Evolutionary conservation across 1,140 invertebrate species (phyloP), one percentile per base, ranked within the genome.

Genomic region (Drosophila navojoa): DNA sequence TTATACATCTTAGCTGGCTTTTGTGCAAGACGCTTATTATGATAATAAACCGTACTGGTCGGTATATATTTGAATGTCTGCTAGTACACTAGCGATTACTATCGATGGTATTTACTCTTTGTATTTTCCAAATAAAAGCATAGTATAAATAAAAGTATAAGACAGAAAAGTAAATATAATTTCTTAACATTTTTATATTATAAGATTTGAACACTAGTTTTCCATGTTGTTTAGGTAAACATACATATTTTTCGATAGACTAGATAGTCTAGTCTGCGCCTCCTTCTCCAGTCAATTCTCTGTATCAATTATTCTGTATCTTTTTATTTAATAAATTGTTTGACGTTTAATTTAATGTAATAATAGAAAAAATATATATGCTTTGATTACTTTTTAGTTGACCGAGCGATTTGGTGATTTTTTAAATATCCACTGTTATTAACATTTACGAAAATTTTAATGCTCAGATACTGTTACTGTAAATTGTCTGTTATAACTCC

Each of bases 381-480:
- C 11, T 11, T 38, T 38, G 3, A 6, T 38, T 1, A 11, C 11
- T 38, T 11, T 38, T 38, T 38, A 35, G 32, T 35, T 11, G 6
- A 11, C 3, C 2, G 2, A 38, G 35, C n/a, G 35, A 38, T 22
- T 27, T 13, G 4, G 38, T 38, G n/a, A 1, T 3, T 2, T 44
- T 57, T 44, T 1, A 44, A 40, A 57, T 19, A 19, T 29, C n/a
- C 3, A 32, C 25, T 6, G 11, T 13, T 38, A 38, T n/a, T 35
- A 35, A 60, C 25, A 55, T 54, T 35, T 25, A 5, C 16, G 19
- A 10, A 55, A 54, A 45, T 54, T 25, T 22, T 50, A 47, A 57
- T 54, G 22, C 47, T 55, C 29, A 32, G 10, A 10, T 40, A 5
- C 67, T 69, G 66, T 58, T 66, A 58, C 27, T 49, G 35, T n/a